These are phyloP conservation scores for Eciton burchellii DNA, from an alignment of 1,140 invertebrate genomes.

Conservation along the genomic window DNA sequence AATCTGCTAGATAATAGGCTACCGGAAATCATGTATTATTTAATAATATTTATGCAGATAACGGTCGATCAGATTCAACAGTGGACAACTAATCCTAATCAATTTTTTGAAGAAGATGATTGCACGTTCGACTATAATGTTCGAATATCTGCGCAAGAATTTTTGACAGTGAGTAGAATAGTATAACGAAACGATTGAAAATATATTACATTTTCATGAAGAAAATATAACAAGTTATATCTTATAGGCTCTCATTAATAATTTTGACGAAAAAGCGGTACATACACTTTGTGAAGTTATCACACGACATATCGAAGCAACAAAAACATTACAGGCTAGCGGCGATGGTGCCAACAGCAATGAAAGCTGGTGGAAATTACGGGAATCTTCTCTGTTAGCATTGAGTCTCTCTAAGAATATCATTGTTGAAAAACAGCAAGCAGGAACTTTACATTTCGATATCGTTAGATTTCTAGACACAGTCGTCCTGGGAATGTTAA, in stretches of 20 bases:
- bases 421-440: slow-evolving; percentile 86
- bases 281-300: slow-evolving; percentile 88
- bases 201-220: background rate
- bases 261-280: slow-evolving; percentile 88
- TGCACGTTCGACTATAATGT: slow-evolving; percentile 90
- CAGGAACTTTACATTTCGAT: slow-evolving; percentile 88
- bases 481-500: slow-evolving; percentile 85
- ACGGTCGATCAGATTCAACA: slow-evolving; percentile 91
- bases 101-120: slow-evolving; percentile 93
- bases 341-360: slow-evolving; percentile 84
- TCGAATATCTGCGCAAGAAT: slow-evolving; percentile 91
- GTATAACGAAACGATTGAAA: background rate
- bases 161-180: slow-evolving; percentile 86
- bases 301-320: slow-evolving; percentile 88
- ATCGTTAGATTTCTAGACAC: slow-evolving; percentile 89
- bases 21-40: slow-evolving; percentile 91
- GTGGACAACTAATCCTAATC: slow-evolving; percentile 90
- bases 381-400: slow-evolving; percentile 91
- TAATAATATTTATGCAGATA: slow-evolving; percentile 92
- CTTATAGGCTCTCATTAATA: slow-evolving; percentile 87
- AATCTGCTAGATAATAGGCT: slow-evolving; percentile 89
- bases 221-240: background rate
- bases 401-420: slow-evolving; percentile 87
- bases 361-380: slow-evolving; percentile 91
- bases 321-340: slow-evolving; percentile 80